phyloP scores from a whole-genome alignment of 1,140 invertebrate genomes.

The Trissolcus basalis region DNA sequence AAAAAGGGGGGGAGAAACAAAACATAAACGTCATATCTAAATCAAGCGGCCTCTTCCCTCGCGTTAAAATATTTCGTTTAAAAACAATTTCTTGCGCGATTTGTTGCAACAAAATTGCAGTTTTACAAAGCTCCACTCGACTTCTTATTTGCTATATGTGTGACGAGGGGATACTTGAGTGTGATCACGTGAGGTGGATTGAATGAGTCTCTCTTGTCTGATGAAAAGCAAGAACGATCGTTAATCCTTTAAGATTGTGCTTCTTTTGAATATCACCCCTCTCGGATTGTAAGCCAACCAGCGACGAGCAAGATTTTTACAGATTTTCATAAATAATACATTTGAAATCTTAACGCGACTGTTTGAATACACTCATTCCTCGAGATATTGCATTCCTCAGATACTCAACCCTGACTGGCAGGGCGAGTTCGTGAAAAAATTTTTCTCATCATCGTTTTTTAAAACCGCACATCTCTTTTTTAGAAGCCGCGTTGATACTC shows the following conservation, averaged over 20 bases:
- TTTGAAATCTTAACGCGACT: slow-evolving; percentile 1
- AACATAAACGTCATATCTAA: too few species aligned
- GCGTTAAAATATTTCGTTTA: too few species aligned
- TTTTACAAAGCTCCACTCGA: slow-evolving; percentile 6
- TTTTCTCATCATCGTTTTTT: slow-evolving; percentile 33
- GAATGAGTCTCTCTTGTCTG: slow-evolving; percentile 29
- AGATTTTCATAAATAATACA: slow-evolving; percentile 23
- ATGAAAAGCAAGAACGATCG: slow-evolving; percentile 8
- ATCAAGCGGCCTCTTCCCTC: too few species aligned
- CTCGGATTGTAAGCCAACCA: too few species aligned
- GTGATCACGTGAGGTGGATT: slow-evolving; percentile 17
- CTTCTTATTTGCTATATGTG: slow-evolving; percentile 25
- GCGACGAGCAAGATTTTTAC: background rate
- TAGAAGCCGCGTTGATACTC: slow-evolving; percentile 2
- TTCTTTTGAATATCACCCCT: slow-evolving; percentile 13
- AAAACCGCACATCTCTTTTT: slow-evolving; percentile 12
- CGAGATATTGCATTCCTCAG: slow-evolving; percentile 34
- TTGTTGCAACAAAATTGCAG: background rate
- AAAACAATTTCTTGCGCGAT: background rate
- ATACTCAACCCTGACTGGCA: slow-evolving; percentile 8
- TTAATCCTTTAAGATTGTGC: slow-evolving; percentile 35
- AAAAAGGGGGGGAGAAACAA: too few species aligned
- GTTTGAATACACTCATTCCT: slow-evolving; percentile 16
- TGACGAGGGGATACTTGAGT: slow-evolving; percentile 10
- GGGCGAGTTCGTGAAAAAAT: background rate